A percentile compares a stretch with the other conserved stretches of the same genome.
These are phyloP conservation scores for Doryteuthis pealeii DNA, from an alignment of 1,140 invertebrate genomes.

Conservation along the genomic window DNA sequence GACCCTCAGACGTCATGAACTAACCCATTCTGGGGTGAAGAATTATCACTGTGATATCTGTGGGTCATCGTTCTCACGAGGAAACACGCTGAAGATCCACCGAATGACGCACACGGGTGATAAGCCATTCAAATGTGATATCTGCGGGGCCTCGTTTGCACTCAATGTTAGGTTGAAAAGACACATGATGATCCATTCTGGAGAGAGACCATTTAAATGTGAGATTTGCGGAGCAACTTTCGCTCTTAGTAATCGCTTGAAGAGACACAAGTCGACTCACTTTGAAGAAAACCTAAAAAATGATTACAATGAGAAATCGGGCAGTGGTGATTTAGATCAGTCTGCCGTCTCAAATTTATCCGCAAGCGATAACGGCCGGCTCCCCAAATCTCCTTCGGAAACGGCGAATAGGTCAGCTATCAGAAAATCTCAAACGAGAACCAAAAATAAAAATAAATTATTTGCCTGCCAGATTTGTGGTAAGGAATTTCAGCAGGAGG, in stretches of 20 bases:
- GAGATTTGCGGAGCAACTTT: constrained; percentile 78
- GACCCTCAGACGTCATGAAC: background rate
- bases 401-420: background rate
- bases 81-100: constrained; percentile 34
- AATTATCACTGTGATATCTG: constrained; percentile 22
- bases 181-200: constrained; percentile 21
- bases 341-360: background rate
- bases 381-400: background rate
- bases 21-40: constrained; percentile 8
- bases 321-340: background rate
- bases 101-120: constrained; percentile 38
- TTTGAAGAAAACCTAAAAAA: constrained; percentile 7
- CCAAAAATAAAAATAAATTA: constrained; percentile 25
- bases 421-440: background rate
- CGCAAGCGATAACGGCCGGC: background rate
- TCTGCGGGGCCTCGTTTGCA: constrained; percentile 16
- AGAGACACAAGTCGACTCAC: constrained; percentile 36
- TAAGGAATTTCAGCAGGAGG: background rate
- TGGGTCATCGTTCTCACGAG: constrained; percentile 20
- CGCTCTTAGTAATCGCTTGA: constrained; percentile 23
- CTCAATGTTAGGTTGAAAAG: constrained; percentile 17
- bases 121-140: constrained; percentile 30
- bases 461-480: constrained; percentile 26
- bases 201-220: constrained; percentile 65
- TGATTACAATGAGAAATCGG: background rate